Percentiles rank a stretch among this genome's conserved stretches.
Evolutionary conservation across 2,888 invertebrate genomes (phyloP).

Genomic region (Watsonalla cultraria): DNA sequence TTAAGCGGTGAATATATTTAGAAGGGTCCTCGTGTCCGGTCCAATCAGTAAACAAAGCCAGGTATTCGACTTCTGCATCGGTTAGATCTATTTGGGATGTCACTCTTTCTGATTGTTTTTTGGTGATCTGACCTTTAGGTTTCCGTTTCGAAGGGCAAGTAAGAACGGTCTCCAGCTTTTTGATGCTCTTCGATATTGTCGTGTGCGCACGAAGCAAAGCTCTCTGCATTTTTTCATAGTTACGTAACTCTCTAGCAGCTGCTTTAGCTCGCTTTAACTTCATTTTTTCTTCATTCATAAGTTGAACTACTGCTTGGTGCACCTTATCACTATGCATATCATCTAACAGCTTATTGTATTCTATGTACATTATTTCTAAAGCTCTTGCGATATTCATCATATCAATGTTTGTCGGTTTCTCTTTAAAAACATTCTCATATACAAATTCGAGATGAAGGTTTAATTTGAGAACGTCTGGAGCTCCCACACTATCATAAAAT

Average conservation of each 20-base stretch:
- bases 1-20: conserved; percentile 37
- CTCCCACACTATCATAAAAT: conserved; percentile 77
- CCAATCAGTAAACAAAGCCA: conserved; percentile 63
- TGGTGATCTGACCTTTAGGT: background rate
- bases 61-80: conserved; percentile 57
- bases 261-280: conserved; percentile 72
- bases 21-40: conserved; percentile 51
- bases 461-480: conserved; percentile 76
- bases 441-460: conserved; percentile 81
- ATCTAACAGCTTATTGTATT: conserved; percentile 74
- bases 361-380: conserved; percentile 78
- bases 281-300: conserved; percentile 67
- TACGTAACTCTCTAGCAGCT: conserved; percentile 77
- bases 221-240: conserved; percentile 66
- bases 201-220: conserved; percentile 62
- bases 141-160: conserved; percentile 11
- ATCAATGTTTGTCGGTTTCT: conserved; percentile 78
- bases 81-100: conserved; percentile 26
- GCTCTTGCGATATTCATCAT: conserved; percentile 77
- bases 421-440: conserved; percentile 78
- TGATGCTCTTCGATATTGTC: conserved; percentile 22
- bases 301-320: conserved; percentile 68
- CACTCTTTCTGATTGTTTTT: background rate
- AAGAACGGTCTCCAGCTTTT: background rate
- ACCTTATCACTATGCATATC: conserved; percentile 74